Evolutionary conservation across 2,888 invertebrate species (phyloP), one percentile per base, ranked within the genome.

Genomic region (Polydrusus tereticollis): DNA sequence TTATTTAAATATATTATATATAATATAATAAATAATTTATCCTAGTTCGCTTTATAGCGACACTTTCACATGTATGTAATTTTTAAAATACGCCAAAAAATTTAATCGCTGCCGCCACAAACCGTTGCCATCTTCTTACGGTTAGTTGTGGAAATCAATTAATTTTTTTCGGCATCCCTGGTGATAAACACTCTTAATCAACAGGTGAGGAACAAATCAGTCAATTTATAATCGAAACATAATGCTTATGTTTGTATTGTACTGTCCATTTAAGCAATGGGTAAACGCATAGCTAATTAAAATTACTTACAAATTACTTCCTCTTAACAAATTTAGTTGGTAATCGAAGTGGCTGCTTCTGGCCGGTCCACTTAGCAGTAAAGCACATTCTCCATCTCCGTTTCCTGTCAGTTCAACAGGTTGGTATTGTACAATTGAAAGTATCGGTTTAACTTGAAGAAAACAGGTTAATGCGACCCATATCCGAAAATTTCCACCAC

Each of bases 311-410:
- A 91, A 88, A 36, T 84, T 83, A 79, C 90, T 89, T 77, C 94
- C 94, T 80, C 94, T 89, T 58, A 96, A 89, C 73, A 95, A 88
- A 86, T 95, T 95, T 79, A 93, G 90, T 81, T 93, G 93, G 85
- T 95, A 95, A 86, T 96, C 95, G 81, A 93, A 95, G 14, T 92
- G 90, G 69, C 93, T 94, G 76, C 93, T 92, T 80, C 93, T 89
- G 68, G 93, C 94, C 0, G 93, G 93, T 10, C 94, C 93, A 75
- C 90, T 89, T 75, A 96, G 87, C 79, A 94, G 87, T 50, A 95
- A 87, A 6, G 95, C 95, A 85, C 95, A 95, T 80, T 95, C 94
- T 16, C 82, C 81, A 59, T 83, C 82, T 55, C 81, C 82, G 55
- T 78, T 79, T 23, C 80, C 79, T 0, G 78, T 78, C 7, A 84